A percentile compares a stretch with the other conserved stretches of the same genome.
These are phyloP conservation scores for Heliconius ismenius DNA, from an alignment of 2,888 invertebrate species.

Conservation along the genomic window DNA sequence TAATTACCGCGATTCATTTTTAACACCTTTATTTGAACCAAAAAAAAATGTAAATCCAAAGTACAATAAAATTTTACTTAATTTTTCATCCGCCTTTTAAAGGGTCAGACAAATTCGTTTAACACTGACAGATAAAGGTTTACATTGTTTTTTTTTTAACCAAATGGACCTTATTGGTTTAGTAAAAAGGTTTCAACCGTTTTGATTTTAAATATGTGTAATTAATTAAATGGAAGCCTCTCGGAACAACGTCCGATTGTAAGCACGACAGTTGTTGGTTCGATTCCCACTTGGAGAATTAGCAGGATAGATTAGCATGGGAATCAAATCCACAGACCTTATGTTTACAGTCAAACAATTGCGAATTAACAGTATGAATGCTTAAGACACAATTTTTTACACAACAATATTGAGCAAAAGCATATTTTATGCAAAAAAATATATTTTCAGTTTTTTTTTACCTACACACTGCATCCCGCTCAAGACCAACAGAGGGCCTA, in stretches of 20 bases:
- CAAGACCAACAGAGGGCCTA: too few species aligned
- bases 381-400: too few species aligned
- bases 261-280: neutral
- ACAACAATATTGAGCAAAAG: too few species aligned
- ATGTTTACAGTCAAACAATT: too few species aligned
- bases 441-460: too few species aligned
- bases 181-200: neutral
- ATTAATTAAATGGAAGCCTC: neutral
- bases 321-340: too few species aligned
- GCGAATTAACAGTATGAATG: too few species aligned
- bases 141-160: neutral
- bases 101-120: conserved; percentile 11
- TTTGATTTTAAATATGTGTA: neutral
- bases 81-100: conserved; percentile 15
- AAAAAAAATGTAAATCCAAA: neutral
- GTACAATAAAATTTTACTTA: conserved; percentile 2
- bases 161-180: conserved; percentile 1
- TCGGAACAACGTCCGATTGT: neutral
- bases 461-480: too few species aligned
- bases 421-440: too few species aligned
- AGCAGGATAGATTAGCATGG: too few species aligned
- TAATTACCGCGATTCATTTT: neutral
- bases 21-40: conserved; percentile 16
- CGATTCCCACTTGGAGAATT: neutral
- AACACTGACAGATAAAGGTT: neutral